These are phyloP conservation scores for Crax fasciolata DNA, from an alignment of 2,797 vertebrate genomes.

Conservation along the genomic window DNA sequence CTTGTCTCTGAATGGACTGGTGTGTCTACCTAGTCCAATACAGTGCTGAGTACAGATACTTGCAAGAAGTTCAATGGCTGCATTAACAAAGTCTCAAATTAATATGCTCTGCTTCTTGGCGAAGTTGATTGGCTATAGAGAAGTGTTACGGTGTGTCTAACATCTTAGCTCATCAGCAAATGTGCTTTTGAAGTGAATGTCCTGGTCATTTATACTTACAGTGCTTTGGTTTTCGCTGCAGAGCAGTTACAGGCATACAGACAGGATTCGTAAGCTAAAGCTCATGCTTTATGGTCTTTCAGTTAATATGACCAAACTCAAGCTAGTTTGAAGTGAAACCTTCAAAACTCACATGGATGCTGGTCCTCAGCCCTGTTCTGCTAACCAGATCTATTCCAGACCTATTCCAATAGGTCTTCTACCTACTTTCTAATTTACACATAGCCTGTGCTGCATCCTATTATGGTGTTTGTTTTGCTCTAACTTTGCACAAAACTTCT, in stretches of 20 bases:
- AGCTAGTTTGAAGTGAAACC: not conserved
- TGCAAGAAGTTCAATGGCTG: not conserved
- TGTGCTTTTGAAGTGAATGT: not conserved
- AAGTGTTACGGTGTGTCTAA: not conserved
- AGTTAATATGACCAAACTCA: too few relatives aligned
- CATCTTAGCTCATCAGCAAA: not conserved
- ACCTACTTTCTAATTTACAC: not conserved
- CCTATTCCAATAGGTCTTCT: not conserved
- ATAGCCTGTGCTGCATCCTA: not conserved
- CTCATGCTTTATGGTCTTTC: not conserved
- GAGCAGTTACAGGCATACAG: not conserved
- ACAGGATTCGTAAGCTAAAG: not conserved
- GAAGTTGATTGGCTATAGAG: rapidly evolving
- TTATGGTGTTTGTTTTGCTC: not conserved
- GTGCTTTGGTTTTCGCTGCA: not conserved
- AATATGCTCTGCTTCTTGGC: not conserved
- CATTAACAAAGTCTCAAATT: not conserved
- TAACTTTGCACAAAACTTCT: not conserved
- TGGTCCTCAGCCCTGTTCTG: not conserved
- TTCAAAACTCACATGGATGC: rapidly evolving
- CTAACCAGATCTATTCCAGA: not conserved
- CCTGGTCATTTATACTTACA: not conserved
- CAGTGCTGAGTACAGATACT: not conserved
- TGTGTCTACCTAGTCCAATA: not conserved
- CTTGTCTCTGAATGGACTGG: rapidly evolving